Conservation (phyloP, 2,797 vertebrate species). For the Leptodactylus fallax region DNA sequence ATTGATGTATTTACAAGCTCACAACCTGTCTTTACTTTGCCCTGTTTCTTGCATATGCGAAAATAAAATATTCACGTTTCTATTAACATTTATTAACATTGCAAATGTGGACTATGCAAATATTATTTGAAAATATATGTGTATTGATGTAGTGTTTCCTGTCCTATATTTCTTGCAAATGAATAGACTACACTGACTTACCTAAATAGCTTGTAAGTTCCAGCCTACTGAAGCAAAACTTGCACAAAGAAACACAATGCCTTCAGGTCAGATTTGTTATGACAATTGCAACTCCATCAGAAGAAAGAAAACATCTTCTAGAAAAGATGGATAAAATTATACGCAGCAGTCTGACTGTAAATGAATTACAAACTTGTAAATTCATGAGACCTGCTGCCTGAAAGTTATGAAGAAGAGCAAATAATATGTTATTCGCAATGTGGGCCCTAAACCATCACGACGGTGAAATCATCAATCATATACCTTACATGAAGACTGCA, state of each 20-base stretch:
- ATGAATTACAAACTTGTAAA: slow-evolving; percentile 62
- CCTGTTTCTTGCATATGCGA: background rate
- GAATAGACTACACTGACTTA: slow-evolving; percentile 63
- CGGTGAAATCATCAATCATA: slow-evolving; percentile 13
- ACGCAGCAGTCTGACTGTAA: slow-evolving; percentile 38
- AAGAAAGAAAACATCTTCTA: slow-evolving; percentile 42
- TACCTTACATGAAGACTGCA: background rate
- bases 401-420: slow-evolving; percentile 34
- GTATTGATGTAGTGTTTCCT: slow-evolving; percentile 42
- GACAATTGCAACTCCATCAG: slow-evolving; percentile 70
- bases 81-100: slow-evolving; percentile 25
- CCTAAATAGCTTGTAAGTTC: slow-evolving; percentile 70
- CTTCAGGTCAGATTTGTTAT: slow-evolving; percentile 72
- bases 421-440: slow-evolving; percentile 58
- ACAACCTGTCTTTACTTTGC: background rate
- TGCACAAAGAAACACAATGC: slow-evolving; percentile 72
- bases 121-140: slow-evolving; percentile 60
- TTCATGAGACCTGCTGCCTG: slow-evolving; percentile 37
- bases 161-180: slow-evolving; percentile 61
- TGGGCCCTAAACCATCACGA: slow-evolving; percentile 6
- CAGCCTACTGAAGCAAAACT: slow-evolving; percentile 72
- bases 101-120: slow-evolving; percentile 44
- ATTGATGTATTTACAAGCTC: background rate
- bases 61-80: slow-evolving; percentile 18
- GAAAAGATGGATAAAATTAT: slow-evolving; percentile 21